Base-by-base conservation (phyloP, 2,113 vertebrate genomes). In the Puntigrus tetrazona region DNA sequence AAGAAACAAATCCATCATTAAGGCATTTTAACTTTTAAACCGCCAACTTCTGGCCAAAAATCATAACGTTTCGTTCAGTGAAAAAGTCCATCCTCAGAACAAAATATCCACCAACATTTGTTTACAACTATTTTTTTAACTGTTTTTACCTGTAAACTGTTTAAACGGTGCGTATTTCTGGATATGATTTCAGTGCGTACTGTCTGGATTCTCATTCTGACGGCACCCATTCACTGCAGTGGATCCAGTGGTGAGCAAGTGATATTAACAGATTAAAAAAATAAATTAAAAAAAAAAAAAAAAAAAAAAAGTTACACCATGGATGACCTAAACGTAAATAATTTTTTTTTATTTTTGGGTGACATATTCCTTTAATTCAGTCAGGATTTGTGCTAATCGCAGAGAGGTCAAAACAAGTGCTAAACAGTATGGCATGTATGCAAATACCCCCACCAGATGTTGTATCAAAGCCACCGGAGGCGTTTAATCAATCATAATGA, bases 401-500 rank as follows among this genome's bases (percentile, higher is more conserved):
- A n/a, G 65, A 47, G 18, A 77, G 34, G 14, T 36, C 45, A 29
- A 43, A 69, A 70, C 14, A 77, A 69, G 52, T 0, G n/a, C 65
- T 59, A 25, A 3, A 47, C 41, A 18, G 45, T 63, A 7, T 34
- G 36, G 5, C 29, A 45, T 59, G 13, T 67, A 59, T 34, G 65
- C 27, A 81, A 50, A 63, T 74, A 34, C 11, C 22, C 9, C 1
- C 22, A 82, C 14, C 52, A 75, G 55, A 65, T 84, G 61, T 84
- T 61, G 78, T 31, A 41, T 41, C 74, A 70, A 84, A 69, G n/a
- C 22, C 63, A 16, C 45, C 16, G 63, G 20, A 84, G 78, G 77
- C 55, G 5, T 78, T 65, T 81, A 50, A 73, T 78, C 67, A 74
- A 81, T 73, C 70, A 74, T 47, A 50, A 81, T 74, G 61, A 75